These are phyloP conservation scores for Laothoe populi DNA, from an alignment of 2,888 invertebrate genomes.

Conservation along the genomic window DNA sequence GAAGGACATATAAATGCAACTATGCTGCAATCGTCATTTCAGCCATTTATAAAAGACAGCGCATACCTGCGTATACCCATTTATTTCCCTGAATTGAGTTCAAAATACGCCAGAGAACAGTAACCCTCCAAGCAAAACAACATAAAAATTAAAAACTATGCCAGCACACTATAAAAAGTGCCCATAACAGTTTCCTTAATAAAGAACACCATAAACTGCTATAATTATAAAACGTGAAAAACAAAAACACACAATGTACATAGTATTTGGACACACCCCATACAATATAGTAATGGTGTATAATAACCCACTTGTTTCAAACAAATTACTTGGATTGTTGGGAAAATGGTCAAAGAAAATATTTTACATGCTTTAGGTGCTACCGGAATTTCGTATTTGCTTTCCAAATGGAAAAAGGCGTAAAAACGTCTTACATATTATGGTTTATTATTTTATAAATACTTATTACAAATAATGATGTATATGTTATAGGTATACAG, in stretches of 20 bases:
- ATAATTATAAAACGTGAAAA: constrained; percentile 19
- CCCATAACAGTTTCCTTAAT: constrained; percentile 4
- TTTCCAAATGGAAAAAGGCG: background rate
- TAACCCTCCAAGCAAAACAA: background rate
- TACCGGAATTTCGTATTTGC: background rate
- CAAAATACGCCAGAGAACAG: too few species aligned
- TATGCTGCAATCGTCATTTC: too few species aligned
- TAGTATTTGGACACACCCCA: constrained; percentile 16
- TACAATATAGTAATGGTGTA: constrained; percentile 8
- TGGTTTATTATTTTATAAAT: background rate
- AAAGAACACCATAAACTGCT: constrained; percentile 11
- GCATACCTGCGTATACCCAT: too few species aligned
- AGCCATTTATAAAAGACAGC: too few species aligned
- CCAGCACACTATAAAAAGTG: constrained; percentile 3
- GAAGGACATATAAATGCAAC: too few species aligned
- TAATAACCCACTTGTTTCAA: constrained; percentile 21
- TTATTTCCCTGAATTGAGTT: too few species aligned
- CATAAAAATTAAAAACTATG: constrained; percentile 4
- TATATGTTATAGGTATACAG: too few species aligned
- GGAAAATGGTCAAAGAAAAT: constrained; percentile 16
- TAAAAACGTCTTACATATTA: background rate
- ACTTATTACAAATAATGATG: too few species aligned
- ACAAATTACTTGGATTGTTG: constrained; percentile 18
- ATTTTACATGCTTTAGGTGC: constrained; percentile 19
- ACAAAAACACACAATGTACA: constrained; percentile 15